A percentile compares a stretch with the other conserved stretches of the same genome.
Evolutionary conservation across 2,797 vertebrate genomes (phyloP).

Genomic region (Brotula barbata): DNA sequence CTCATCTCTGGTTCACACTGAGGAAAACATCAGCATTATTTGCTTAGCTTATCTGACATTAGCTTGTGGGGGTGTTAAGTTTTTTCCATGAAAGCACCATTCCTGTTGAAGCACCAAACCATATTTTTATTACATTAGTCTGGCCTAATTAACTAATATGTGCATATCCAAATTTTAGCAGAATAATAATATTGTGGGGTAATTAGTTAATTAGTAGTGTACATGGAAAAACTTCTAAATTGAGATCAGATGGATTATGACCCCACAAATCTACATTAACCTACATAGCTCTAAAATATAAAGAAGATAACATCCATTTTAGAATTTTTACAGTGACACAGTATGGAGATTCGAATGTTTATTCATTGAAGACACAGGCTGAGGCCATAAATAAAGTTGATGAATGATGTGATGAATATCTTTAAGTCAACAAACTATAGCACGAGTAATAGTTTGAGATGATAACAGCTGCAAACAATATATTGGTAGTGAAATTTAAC

Average conservation of each 20-base stretch:
- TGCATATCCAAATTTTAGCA: not conserved
- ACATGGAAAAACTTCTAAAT: too few relatives aligned
- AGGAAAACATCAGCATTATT: conserved; percentile 30
- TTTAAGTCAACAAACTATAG: not conserved
- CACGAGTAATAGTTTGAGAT: too few relatives aligned
- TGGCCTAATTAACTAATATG: not conserved
- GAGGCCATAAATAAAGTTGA: conserved; percentile 23
- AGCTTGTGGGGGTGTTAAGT: conserved; percentile 11
- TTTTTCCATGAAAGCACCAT: conserved; percentile 2
- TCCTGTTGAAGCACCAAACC: conserved; percentile 6
- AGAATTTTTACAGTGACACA: not conserved
- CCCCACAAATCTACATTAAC: not conserved
- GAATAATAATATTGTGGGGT: not conserved
- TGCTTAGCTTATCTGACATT: conserved; percentile 12
- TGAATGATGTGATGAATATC: not conserved
- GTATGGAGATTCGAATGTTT: conserved; percentile 27
- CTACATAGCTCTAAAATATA: not conserved
- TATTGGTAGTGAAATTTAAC: too few relatives aligned
- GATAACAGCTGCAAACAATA: too few relatives aligned
- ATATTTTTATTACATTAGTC: conserved; percentile 3
- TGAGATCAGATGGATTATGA: not conserved
- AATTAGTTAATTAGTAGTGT: too few relatives aligned
- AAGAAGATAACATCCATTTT: not conserved
- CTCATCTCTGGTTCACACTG: conserved; percentile 1
- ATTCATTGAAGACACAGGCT: conserved; percentile 34